phyloP scores from a whole-genome alignment of 2,888 invertebrate species.

The Sarcophaga rosellei region DNA sequence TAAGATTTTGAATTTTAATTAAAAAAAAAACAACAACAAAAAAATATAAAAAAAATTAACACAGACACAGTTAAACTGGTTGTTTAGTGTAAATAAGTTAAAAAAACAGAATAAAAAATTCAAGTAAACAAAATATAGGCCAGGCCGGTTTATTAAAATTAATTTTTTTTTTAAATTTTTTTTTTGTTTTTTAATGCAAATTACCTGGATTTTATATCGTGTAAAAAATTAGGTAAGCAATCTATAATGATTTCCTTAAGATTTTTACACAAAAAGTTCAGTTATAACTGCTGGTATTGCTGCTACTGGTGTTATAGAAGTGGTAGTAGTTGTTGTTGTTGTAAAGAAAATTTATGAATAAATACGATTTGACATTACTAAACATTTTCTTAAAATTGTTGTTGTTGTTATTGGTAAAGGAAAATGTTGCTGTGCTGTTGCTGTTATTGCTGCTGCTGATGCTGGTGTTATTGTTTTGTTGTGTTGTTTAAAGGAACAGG shows the following conservation, averaged over 20 bases:
- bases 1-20: too few species aligned
- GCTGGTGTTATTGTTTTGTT: not conserved
- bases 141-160: not conserved
- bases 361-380: conserved; percentile 44
- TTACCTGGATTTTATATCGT: conserved; percentile 40
- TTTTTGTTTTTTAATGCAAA: conserved; percentile 12
- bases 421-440: not conserved
- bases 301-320: not conserved
- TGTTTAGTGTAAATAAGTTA: not conserved
- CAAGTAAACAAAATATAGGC: not conserved
- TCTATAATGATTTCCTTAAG: too few species aligned
- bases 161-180: conserved; percentile 14
- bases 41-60: too few species aligned
- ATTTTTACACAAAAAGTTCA: too few species aligned
- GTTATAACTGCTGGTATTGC: not conserved
- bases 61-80: not conserved
- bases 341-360: conserved; percentile 54
- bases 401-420: not conserved
- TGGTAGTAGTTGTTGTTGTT: not conserved
- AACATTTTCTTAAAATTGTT: conserved; percentile 5
- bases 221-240: too few species aligned
- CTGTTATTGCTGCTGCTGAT: not conserved
- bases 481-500: conserved; percentile 51
- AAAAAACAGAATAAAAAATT: not conserved
- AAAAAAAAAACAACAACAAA: too few species aligned